These are phyloP conservation scores for Drosophila pseudoobscura DNA, from an alignment of 1,140 invertebrate species.

Conservation along the genomic window DNA sequence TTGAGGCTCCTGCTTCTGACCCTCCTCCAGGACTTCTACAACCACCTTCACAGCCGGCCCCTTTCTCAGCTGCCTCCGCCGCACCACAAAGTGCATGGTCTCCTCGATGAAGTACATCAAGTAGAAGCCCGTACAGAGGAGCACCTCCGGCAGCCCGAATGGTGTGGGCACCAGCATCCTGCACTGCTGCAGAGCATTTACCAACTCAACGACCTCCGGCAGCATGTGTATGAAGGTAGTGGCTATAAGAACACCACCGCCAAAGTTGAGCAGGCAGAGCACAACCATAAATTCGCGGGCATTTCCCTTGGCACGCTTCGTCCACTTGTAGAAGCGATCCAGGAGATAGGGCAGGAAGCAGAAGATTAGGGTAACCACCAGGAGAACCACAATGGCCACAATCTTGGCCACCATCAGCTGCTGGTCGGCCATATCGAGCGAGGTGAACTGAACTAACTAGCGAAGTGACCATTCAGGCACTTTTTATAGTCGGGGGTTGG, in stretches of 20 bases:
- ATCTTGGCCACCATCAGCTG: conserved; percentile 86
- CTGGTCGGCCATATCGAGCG: conserved; percentile 46
- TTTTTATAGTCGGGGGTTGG: conserved; percentile 18
- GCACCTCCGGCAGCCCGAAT: conserved; percentile 88
- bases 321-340: conserved; percentile 87
- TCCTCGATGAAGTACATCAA: conserved; percentile 93
- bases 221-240: conserved; percentile 95
- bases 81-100: conserved; percentile 88
- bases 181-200: conserved; percentile 85
- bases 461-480: neutral
- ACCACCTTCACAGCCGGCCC: conserved; percentile 10
- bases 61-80: conserved; percentile 80
- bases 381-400: conserved; percentile 88
- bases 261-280: conserved; percentile 90
- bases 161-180: conserved; percentile 84
- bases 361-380: conserved; percentile 87
- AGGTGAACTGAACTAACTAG: neutral
- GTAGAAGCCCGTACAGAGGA: conserved; percentile 91
- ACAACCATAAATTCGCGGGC: conserved; percentile 84
- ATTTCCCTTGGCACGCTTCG: conserved; percentile 83
- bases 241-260: conserved; percentile 94
- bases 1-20: neutral
- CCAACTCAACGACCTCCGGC: conserved; percentile 91
- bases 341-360: conserved; percentile 88
- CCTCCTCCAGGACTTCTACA: neutral